Conservation (phyloP, 2,113 vertebrate genomes). For the Dicrurus megarhynchus region DNA sequence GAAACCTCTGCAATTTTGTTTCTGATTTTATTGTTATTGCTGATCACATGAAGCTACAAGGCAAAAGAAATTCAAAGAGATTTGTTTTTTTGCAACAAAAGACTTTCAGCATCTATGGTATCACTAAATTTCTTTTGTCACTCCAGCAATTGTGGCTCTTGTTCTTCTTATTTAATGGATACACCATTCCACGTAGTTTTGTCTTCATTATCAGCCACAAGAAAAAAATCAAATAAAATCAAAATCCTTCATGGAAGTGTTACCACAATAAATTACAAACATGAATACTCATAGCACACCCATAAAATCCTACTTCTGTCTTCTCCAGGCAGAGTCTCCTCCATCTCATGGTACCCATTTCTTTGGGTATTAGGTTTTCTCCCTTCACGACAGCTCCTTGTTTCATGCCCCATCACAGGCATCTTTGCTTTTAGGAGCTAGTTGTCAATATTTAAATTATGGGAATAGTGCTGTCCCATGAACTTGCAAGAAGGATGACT, state of each 20-base stretch:
- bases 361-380: background rate
- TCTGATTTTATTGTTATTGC: background rate
- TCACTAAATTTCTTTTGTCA: background rate
- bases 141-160: background rate
- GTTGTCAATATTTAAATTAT: background rate
- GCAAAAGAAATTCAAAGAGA: background rate
- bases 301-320: background rate
- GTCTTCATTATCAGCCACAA: background rate
- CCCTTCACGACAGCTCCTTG: background rate
- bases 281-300: background rate
- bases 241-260: background rate
- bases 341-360: background rate
- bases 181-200: background rate
- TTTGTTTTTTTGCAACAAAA: background rate
- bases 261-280: background rate
- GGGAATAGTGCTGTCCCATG: background rate
- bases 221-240: background rate
- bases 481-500: background rate
- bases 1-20: background rate
- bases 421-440: background rate
- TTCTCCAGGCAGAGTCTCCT: background rate
- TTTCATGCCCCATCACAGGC: background rate
- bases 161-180: background rate
- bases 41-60: background rate
- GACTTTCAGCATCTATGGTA: background rate